Percentiles rank a stretch among this genome's conserved stretches.
Evolutionary conservation across 2,888 invertebrate species (phyloP).

Genomic region (Lasioglossum zephyrum): DNA sequence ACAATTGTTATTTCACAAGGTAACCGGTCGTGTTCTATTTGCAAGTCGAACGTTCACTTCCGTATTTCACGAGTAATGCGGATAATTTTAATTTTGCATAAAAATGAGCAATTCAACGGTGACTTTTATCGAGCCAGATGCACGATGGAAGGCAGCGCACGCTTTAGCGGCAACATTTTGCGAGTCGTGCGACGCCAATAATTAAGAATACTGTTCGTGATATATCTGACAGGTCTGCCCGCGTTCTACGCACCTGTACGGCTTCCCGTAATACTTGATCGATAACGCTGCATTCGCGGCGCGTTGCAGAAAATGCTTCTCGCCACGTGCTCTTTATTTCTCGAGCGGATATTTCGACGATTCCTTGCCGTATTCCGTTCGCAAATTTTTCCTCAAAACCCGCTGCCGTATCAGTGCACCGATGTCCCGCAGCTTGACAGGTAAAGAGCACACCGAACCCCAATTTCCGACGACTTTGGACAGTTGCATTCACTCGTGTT

Average conservation of each 20-base stretch:
- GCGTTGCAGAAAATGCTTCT: slow-evolving; percentile 49
- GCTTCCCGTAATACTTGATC: slow-evolving; percentile 80
- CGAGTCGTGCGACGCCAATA: slow-evolving; percentile 50
- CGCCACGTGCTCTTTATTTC: slow-evolving; percentile 38
- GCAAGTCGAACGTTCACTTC: too few species aligned
- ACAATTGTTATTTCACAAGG: too few species aligned
- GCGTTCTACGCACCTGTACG: slow-evolving; percentile 73
- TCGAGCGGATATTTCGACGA: not conserved
- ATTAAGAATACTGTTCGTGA: slow-evolving; percentile 58
- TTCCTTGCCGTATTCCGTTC: not conserved
- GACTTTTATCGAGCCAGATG: too few species aligned
- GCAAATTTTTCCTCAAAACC: not conserved
- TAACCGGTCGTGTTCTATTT: too few species aligned
- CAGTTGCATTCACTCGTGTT: not conserved
- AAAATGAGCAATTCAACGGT: not conserved
- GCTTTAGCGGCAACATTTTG: slow-evolving; percentile 24
- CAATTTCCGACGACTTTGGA: not conserved
- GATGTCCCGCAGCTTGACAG: not conserved
- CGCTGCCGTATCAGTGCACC: not conserved
- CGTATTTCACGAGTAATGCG: too few species aligned
- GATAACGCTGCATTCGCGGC: slow-evolving; percentile 74
- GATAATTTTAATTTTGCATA: too few species aligned
- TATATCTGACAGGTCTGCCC: slow-evolving; percentile 60
- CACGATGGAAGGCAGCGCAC: too few species aligned
- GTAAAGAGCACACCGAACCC: too few species aligned